Conservation (phyloP, 2,113 vertebrate genomes). For the Mesitornis unicolor region DNA sequence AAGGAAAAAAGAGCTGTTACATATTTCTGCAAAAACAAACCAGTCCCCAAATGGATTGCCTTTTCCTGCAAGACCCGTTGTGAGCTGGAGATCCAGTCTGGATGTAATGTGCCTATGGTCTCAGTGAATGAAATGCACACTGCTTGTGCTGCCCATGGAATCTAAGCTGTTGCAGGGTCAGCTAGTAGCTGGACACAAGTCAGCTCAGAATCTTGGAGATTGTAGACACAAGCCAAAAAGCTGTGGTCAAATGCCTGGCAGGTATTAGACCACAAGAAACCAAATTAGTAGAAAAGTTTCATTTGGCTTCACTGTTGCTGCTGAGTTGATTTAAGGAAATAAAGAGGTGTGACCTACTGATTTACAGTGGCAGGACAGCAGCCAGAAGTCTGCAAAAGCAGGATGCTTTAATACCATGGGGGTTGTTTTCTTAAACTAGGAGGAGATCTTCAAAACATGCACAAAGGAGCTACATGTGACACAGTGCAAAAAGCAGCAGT, state of each 20-base stretch:
- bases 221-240: background rate
- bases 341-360: background rate
- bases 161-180: background rate
- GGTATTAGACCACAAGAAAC: background rate
- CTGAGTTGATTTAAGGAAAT: background rate
- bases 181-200: background rate
- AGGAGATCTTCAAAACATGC: background rate
- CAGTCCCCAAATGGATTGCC: background rate
- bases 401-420: background rate
- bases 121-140: background rate
- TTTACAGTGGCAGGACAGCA: background rate
- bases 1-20: background rate
- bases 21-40: background rate
- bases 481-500: background rate
- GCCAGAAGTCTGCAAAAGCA: background rate
- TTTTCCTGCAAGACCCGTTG: background rate
- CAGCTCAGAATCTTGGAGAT: background rate
- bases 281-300: background rate
- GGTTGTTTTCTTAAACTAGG: background rate
- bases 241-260: background rate
- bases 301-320: background rate
- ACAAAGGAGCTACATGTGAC: background rate
- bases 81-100: background rate
- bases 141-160: background rate
- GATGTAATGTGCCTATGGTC: background rate